Base-by-base conservation (phyloP, 2,888 invertebrate genomes). In the Dicyrtoma fusca region DNA sequence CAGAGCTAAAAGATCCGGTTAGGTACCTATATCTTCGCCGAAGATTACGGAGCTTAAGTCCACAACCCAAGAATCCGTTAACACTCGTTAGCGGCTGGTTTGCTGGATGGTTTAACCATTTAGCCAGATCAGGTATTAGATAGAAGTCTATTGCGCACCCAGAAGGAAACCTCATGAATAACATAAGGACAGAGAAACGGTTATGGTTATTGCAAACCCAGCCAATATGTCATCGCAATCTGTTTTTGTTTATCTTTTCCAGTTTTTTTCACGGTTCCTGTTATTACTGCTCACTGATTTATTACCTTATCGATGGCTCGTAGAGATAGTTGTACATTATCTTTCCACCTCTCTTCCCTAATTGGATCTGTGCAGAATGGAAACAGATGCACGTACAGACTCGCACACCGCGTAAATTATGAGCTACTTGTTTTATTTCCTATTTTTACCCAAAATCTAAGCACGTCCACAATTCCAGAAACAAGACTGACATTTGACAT, bases 181-280 rank as follows among this genome's bases (percentile, higher is more conserved):
- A 57, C 21, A 11, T 55, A 25, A 57, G 57, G 53, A 17, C 53
- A 57, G 10, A 57, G 10, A 26, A 21, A 57, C 10, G 13, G n/a
- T 21, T 53, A 57, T 34, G 23, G n/a, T 23, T 57, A 53, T 13
- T 53, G 21, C 21, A 53, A 57, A 23, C 23, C 57, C 57, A 23
- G 14, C 57, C 23, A 25, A 25, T 23, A 57, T 57, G 57, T 57
- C 57, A 57, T 57, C 57, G 26, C 57, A 57, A 57, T 57, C 25
- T 57, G 57, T 57, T 57, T 57, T 57, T 57, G 57, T 25, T 57
- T 49, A 49, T 17, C 19, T 57, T 25, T 34, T 34, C 14, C 1
- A n/a, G 23, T 25, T 23, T 10, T 25, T 26, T 6, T 57, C 23
- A 25, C 23, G 23, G 23, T 26, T 57, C 11, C 19, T 23, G 19